Evolutionary conservation across 2,797 vertebrate species (phyloP).

Genomic region (Gastrophryne carolinensis): DNA sequence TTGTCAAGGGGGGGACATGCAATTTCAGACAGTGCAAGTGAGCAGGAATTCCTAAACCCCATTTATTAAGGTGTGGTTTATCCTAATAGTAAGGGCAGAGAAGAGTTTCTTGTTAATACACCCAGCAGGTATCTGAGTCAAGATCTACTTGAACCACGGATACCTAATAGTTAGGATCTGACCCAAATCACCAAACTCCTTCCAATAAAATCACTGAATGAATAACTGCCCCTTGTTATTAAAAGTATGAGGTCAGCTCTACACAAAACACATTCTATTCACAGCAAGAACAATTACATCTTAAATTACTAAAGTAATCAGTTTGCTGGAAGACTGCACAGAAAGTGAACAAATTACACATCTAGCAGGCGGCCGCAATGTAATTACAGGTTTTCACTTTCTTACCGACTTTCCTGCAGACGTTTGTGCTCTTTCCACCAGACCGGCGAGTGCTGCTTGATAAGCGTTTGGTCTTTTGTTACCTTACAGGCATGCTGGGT

Average conservation of each 20-base stretch:
- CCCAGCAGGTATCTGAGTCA: too few species aligned
- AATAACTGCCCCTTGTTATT: not conserved
- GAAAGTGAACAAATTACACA: slow-evolving; percentile 41
- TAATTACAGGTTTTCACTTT: slow-evolving; percentile 25
- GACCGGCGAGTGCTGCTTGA: slow-evolving; percentile 83
- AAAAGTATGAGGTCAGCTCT: not conserved
- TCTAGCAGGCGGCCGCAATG: not conserved
- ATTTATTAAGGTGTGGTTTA: too few species aligned
- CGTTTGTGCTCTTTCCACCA: slow-evolving; percentile 83
- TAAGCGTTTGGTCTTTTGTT: slow-evolving; percentile 77
- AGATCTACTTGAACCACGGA: too few species aligned
- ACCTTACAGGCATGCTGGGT: slow-evolving; percentile 74
- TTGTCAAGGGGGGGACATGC: too few species aligned
- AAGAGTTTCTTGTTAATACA: too few species aligned
- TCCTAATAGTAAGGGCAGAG: too few species aligned
- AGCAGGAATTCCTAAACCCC: too few species aligned
- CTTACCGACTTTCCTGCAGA: slow-evolving; percentile 80
- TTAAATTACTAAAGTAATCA: not conserved
- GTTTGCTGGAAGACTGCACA: not conserved
- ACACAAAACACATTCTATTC: not conserved
- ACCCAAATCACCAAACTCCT: too few species aligned
- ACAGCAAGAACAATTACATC: not conserved
- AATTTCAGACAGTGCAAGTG: too few species aligned
- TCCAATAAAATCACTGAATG: not conserved
- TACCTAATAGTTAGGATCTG: too few species aligned